phyloP scores from a whole-genome alignment of 2,888 invertebrate genomes.

The Pollenia amentaria region DNA sequence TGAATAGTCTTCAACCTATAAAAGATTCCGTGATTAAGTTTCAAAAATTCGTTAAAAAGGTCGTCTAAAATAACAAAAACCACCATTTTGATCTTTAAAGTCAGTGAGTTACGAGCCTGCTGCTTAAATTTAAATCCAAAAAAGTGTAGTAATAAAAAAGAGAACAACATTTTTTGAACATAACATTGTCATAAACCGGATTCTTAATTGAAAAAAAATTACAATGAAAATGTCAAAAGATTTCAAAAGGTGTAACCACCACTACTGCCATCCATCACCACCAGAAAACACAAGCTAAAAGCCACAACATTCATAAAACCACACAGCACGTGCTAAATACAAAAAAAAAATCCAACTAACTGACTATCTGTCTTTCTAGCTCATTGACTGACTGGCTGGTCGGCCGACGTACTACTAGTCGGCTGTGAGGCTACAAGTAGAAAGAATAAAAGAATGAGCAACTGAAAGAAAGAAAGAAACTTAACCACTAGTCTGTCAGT shows the following conservation, averaged over 20 bases:
- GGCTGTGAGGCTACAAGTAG: constrained; percentile 43
- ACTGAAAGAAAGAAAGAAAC: constrained; percentile 28
- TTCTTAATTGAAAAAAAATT: constrained; percentile 45
- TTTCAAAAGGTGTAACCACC: constrained; percentile 65
- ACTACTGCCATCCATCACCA: constrained; percentile 58
- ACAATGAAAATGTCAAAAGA: constrained; percentile 66
- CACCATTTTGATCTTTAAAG: neutral
- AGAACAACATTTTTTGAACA: constrained; percentile 16
- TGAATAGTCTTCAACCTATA: too few relatives aligned
- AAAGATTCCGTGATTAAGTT: neutral
- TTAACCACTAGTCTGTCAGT: constrained; percentile 29
- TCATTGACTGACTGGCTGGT: neutral
- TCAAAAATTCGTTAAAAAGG: too few relatives aligned
- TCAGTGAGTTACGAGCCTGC: neutral
- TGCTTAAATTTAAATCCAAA: neutral
- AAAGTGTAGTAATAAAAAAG: neutral
- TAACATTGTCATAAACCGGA: constrained; percentile 53
- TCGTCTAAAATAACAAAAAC: neutral
- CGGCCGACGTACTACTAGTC: constrained; percentile 2
- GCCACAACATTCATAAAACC: constrained; percentile 67
- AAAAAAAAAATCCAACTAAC: neutral
- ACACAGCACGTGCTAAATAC: constrained; percentile 66
- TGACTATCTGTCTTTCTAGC: neutral
- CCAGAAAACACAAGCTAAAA: constrained; percentile 58
- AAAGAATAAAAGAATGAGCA: constrained; percentile 9